Percentiles rank a stretch among this genome's conserved stretches.
Conservation (phyloP, 2,888 invertebrate genomes). For the Hypolimnas misippus region DNA sequence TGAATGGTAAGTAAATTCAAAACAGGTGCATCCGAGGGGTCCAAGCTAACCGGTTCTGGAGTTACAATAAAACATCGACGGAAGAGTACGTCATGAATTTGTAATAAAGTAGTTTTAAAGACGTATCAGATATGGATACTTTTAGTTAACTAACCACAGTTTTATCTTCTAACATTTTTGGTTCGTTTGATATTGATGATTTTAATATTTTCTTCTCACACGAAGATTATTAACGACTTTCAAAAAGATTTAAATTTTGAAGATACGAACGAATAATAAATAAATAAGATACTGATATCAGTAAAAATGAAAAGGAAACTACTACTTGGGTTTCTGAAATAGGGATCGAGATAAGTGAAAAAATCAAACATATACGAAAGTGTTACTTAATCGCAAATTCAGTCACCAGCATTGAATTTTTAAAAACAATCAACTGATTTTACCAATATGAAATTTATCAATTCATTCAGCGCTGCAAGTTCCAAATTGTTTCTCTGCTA, state of each 20-base stretch:
- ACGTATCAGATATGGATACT: background rate
- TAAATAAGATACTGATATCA: too few relatives aligned
- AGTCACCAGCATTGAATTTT: background rate
- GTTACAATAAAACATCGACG: conserved; percentile 41
- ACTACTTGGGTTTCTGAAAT: too few relatives aligned
- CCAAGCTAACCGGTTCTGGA: conserved; percentile 56
- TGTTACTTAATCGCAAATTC: background rate
- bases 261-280: too few relatives aligned
- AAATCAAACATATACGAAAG: too few relatives aligned
- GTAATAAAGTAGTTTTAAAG: conserved; percentile 31
- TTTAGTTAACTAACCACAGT: background rate
- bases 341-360: too few relatives aligned
- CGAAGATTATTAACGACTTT: too few relatives aligned
- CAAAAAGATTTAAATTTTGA: too few relatives aligned
- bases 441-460: conserved; percentile 25
- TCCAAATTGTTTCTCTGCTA: conserved; percentile 35
- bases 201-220: too few relatives aligned
- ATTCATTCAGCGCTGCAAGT: conserved; percentile 28
- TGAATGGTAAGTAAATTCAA: conserved; percentile 68
- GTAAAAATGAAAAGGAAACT: too few relatives aligned
- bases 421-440: conserved; percentile 19
- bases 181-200: background rate
- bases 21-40: conserved; percentile 71
- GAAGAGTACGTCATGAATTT: conserved; percentile 44
- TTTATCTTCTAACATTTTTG: background rate